phyloP scores from a whole-genome alignment of 1,140 invertebrate genomes.

The Aphis gossypii region DNA sequence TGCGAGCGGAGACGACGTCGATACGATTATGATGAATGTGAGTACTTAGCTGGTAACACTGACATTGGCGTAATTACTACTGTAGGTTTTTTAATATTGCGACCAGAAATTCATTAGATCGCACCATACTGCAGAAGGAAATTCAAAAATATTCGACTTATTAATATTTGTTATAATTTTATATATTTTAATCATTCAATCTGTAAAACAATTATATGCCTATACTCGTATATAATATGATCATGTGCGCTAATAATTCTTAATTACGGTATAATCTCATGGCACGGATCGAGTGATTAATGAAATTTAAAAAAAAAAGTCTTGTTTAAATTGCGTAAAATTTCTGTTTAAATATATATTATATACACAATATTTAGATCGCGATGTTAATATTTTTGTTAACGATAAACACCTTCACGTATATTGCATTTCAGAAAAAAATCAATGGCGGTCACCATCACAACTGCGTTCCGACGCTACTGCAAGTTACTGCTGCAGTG shows the following conservation, averaged over 20 bases:
- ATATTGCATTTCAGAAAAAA: background rate
- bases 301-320: background rate
- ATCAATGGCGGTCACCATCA: background rate
- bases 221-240: background rate
- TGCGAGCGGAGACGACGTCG: background rate
- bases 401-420: background rate
- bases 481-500: background rate
- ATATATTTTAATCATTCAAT: conserved; percentile 8
- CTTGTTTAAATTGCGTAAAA: background rate
- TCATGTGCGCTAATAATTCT: background rate
- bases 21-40: background rate
- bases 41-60: background rate
- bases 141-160: background rate
- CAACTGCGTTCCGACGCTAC: no score
- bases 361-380: background rate
- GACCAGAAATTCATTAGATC: no score
- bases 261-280: background rate
- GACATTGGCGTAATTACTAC: background rate
- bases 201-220: background rate
- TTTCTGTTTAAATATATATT: background rate
- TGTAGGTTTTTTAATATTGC: background rate
- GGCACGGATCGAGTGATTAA: conserved; percentile 4
- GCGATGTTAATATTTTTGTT: background rate
- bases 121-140: no score
- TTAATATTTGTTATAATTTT: background rate